Base-by-base conservation (phyloP, 2,888 invertebrate species). In the Drosophila kokeensis region DNA sequence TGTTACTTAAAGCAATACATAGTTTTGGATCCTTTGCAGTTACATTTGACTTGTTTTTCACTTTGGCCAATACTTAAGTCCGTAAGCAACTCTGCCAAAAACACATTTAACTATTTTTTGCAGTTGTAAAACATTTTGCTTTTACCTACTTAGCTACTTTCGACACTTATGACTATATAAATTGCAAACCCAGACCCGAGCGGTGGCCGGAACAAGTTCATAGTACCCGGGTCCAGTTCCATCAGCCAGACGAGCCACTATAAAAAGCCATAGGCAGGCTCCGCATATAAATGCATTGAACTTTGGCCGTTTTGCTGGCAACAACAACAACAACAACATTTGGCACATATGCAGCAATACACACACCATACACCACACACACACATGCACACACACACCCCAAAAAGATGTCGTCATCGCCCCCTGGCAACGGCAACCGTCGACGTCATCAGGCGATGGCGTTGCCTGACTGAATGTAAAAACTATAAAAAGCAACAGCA, bases 381-480 rank as follows among this genome's bases (percentile, higher is more conserved):
- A 55, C 58, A 53, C 36, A 69, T 48, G 66, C 32, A 64, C 36
- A 55, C 36, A 55, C 36, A 75, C 85, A 73, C 90, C 83, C 86
- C 73, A 71, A 74, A 86, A 86, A 83, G 89, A 86, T 86, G 87
- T 90, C 90, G 85, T 86, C 86, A 86, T 90, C 90, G 87, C 81
- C 73, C 81, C 87, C 87, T 88, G 88, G 83, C 76, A 82, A 82
- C 82, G 67, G 59, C 83, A 75, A 71, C 86, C 70, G 60, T 65
- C 87, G 78, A 78, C 89, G 74, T 82, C 87, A 82, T 69, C 87
- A 79, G 89, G 67, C 81, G 66, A 73, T 81, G 77, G 61, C 64
- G 73, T 78, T 78, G 82, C 81, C 81, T 77, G 79, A 69, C 73
- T 77, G 60, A 66, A 80, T 76, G 73, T 69, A 63, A 69, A 67